Evolutionary conservation across 2,797 vertebrate genomes (phyloP), one percentile per base, ranked within the genome.

Genomic region (Tenualosa thibaudeaui): DNA sequence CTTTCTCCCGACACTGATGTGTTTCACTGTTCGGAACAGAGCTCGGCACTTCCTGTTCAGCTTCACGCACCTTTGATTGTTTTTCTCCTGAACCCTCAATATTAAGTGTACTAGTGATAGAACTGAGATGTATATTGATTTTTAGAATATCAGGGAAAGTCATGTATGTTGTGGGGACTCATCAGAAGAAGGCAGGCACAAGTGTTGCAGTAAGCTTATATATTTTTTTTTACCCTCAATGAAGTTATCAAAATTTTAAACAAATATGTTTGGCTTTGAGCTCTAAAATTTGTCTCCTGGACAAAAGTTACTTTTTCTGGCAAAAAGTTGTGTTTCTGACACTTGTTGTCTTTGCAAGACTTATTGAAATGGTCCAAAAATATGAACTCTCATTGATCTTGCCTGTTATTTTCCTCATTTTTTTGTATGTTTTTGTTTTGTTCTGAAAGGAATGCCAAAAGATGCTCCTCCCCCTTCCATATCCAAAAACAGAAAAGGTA

Each of bases 61-160:
- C 96, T 96, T 95, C 95, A 97, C 97, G 97, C 98, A 99, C 98
- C 98, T 99, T 95, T 96, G 96, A 97, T 96, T 96, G 93, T 94
- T 81, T 95, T 95, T 95, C 87, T 96, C 96, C 95, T 96, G 94
- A 96, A 96, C 96, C 96, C 93, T 95, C 95, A 95, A 95, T 95
- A 95, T 95, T 94, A 94, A 92, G 94, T 95, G 93, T 95, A 93
- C 95, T 95, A 96, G 94, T 95, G 93, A 96, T 96, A 97, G 93
- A 96, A 94, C 93, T 94, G 71, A 95, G 94, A 92, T 95, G 92
- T 96, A 93, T 94, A 93, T 96, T 96, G 94, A 95, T 87, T 81
- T 85, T 83, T 85, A 96, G 96, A 97, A 94, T 93, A 88, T 90
- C 92, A 90, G 93, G 88, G 88, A 90, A 88, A 86, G 85, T 90